Conservation (phyloP, 2,113 vertebrate genomes). For the Dicentrarchus labrax region DNA sequence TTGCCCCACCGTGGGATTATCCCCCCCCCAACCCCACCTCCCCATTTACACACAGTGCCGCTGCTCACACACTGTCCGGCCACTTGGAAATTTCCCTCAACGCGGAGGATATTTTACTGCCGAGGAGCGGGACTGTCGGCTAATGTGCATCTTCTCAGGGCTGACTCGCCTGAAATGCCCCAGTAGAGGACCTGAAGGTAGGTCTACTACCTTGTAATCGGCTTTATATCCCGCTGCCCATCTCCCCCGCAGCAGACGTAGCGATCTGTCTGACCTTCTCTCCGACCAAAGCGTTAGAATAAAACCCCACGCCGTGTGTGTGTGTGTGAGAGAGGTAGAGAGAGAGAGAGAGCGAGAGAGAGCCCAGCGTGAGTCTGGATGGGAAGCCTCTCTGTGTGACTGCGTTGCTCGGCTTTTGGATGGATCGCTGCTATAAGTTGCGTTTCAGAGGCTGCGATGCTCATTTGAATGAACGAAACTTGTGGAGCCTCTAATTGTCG, state of each 20-base stretch:
- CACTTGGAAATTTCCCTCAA: conserved; percentile 71
- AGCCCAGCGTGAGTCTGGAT: conserved; percentile 32
- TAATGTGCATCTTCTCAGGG: conserved; percentile 69
- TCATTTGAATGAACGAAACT: conserved; percentile 52
- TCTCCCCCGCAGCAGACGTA: conserved; percentile 43
- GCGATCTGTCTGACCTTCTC: conserved; percentile 62
- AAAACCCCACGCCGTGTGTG: conserved; percentile 47
- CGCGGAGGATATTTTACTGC: conserved; percentile 73
- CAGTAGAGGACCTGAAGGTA: conserved; percentile 78
- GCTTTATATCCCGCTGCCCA: conserved; percentile 57
- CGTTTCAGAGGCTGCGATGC: conserved; percentile 31
- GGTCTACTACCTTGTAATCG: conserved; percentile 54
- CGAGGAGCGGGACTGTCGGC: conserved; percentile 70
- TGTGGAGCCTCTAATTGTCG: conserved; percentile 42
- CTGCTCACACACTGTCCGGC: conserved; percentile 59
- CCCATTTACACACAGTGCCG: conserved; percentile 52
- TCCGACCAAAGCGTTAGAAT: conserved; percentile 35
- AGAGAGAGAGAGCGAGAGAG: background rate
- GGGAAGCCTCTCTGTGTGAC: background rate
- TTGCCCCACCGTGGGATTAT: conserved; percentile 65
- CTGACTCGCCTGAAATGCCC: conserved; percentile 74
- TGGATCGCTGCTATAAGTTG: conserved; percentile 29
- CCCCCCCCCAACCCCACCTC: conserved; percentile 3
- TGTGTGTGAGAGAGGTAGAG: background rate
- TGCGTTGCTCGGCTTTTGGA: conserved; percentile 8